Percentiles rank a stretch among this genome's conserved stretches.
Evolutionary conservation across 2,797 vertebrate genomes (phyloP).

Genomic region (Trematomus bernacchii): DNA sequence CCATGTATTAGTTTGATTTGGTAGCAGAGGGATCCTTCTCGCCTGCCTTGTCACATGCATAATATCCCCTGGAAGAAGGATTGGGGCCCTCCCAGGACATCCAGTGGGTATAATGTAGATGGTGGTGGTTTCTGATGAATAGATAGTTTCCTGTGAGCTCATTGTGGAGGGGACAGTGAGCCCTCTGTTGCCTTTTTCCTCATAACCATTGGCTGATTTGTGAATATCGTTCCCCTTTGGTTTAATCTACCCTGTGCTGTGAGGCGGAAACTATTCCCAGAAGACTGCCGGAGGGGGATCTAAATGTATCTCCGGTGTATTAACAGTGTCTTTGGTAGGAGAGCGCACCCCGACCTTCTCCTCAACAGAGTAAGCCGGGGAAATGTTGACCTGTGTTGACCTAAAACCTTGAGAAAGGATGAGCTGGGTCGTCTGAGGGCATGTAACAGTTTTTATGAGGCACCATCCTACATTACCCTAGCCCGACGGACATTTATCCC

Average conservation of each 20-base stretch:
- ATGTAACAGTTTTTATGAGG: conserved; percentile 47
- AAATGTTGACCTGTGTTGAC: conserved; percentile 54
- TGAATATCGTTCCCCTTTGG: conserved; percentile 76
- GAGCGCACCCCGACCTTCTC: conserved; percentile 28
- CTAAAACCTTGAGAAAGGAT: conserved; percentile 51
- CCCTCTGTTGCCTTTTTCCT: conserved; percentile 65
- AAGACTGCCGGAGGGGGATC: conserved; percentile 67
- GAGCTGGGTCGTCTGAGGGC: conserved; percentile 26
- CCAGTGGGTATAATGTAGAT: conserved; percentile 11
- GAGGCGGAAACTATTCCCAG: conserved; percentile 83
- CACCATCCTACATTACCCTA: conserved; percentile 8
- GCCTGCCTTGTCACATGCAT: conserved; percentile 12
- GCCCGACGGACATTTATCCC: conserved; percentile 48
- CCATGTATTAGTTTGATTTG: conserved; percentile 17
- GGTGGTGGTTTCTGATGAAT: conserved; percentile 16
- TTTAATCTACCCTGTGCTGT: conserved; percentile 83
- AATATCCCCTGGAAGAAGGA: conserved; percentile 12
- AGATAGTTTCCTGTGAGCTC: conserved; percentile 24
- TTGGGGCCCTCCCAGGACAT: neutral
- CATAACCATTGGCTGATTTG: conserved; percentile 79
- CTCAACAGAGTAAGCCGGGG: conserved; percentile 49
- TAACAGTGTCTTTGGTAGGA: conserved; percentile 74
- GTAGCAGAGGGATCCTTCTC: neutral
- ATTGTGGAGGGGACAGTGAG: conserved; percentile 5
- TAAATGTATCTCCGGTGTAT: conserved; percentile 84